These are phyloP conservation scores for Mugil cephalus DNA, from an alignment of 2,113 vertebrate species.

Conservation along the genomic window DNA sequence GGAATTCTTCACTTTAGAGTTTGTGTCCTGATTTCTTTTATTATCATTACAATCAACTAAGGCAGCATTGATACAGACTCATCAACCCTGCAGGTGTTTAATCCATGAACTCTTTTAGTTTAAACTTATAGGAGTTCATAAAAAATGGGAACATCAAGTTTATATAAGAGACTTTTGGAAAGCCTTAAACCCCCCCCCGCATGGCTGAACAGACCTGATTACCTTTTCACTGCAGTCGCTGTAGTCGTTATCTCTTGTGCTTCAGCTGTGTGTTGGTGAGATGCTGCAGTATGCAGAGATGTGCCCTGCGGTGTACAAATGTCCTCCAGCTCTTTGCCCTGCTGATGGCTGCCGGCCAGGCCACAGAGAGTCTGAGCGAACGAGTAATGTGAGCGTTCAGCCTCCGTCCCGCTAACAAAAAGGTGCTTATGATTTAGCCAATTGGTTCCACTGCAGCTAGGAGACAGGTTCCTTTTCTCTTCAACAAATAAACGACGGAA, in stretches of 20 bases:
- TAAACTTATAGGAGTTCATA: too few species aligned
- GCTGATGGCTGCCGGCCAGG: slow-evolving; percentile 39
- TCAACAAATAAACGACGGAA: slow-evolving; percentile 30
- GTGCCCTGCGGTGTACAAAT: slow-evolving; percentile 31
- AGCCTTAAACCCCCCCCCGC: slow-evolving; percentile 20
- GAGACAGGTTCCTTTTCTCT: slow-evolving; percentile 23
- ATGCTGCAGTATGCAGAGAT: slow-evolving; percentile 2
- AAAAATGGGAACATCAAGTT: too few species aligned
- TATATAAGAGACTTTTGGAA: too few species aligned
- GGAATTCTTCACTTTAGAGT: too few species aligned
- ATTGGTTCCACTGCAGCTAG: slow-evolving; percentile 62
- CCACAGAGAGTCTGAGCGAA: not conserved
- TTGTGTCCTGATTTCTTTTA: too few species aligned
- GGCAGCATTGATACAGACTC: too few species aligned
- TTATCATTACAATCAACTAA: too few species aligned
- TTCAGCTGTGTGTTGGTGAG: slow-evolving; percentile 51
- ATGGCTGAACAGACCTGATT: slow-evolving; percentile 60
- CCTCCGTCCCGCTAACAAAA: slow-evolving; percentile 37
- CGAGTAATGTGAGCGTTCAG: slow-evolving; percentile 41
- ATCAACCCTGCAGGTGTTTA: too few species aligned
- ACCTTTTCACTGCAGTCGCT: slow-evolving; percentile 56
- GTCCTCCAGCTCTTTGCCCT: slow-evolving; percentile 55
- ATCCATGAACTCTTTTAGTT: too few species aligned
- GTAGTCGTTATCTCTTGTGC: slow-evolving; percentile 51
- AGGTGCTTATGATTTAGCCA: slow-evolving; percentile 71